A percentile compares a stretch with the other conserved stretches of the same genome.
Conservation (phyloP, 2,888 invertebrate species). For the Cistogaster globosa region DNA sequence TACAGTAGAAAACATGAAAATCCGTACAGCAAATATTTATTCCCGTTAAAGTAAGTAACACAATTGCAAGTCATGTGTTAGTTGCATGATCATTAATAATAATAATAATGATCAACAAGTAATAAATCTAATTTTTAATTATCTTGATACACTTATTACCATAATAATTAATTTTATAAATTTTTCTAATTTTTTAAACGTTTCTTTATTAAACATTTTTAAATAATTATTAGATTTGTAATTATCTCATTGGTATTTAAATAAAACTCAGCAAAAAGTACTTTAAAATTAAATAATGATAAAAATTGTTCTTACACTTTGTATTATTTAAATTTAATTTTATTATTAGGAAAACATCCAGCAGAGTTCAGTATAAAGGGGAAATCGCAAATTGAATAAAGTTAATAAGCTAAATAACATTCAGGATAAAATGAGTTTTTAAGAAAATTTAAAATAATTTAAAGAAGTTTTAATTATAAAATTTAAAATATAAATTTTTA, state of each 20-base stretch:
- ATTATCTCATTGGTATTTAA: not conserved
- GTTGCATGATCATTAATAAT: no score
- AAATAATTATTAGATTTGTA: slow-evolving; percentile 6
- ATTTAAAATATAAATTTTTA: not conserved
- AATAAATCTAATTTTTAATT: no score
- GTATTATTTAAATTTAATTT: not conserved
- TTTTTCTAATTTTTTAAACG: not conserved
- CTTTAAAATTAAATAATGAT: slow-evolving; percentile 1
- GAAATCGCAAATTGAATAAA: not conserved
- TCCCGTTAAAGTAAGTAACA: no score
- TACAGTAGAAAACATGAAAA: no score
- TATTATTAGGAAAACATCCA: not conserved
- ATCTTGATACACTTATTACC: not conserved
- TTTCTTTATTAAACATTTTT: slow-evolving; percentile 22
- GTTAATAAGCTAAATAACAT: not conserved
- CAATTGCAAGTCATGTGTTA: no score
- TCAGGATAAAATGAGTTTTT: no score
- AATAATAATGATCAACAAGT: no score
- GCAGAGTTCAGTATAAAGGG: not conserved
- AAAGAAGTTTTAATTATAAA: no score
- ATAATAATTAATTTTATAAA: not conserved
- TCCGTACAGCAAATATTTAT: no score
- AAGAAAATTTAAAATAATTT: no score
- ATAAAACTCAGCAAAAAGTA: slow-evolving; percentile 12
- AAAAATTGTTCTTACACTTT: not conserved